These are phyloP conservation scores for Helicoverpa zea DNA, from an alignment of 1,140 invertebrate species.

Conservation along the genomic window DNA sequence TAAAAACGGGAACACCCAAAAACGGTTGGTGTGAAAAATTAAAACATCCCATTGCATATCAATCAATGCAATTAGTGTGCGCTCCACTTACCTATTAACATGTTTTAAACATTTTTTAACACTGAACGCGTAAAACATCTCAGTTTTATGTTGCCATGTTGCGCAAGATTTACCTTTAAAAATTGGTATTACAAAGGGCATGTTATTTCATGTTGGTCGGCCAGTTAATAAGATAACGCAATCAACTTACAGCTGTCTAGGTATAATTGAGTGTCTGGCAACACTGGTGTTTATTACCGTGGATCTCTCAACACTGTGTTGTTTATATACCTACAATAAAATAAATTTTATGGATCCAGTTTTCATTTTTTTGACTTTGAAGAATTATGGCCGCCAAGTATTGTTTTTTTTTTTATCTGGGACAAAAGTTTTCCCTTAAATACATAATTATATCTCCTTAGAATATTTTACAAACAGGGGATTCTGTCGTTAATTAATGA, in stretches of 20 bases:
- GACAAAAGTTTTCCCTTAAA: no score
- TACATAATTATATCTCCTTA: no score
- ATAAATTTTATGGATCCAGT: no score
- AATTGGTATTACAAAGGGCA: conserved; percentile 69
- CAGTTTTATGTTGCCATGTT: conserved; percentile 62
- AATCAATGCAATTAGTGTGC: conserved; percentile 70
- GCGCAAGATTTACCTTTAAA: conserved; percentile 66
- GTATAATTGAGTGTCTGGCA: conserved; percentile 43
- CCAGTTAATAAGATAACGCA: conserved; percentile 47
- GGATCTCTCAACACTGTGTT: conserved; percentile 5
- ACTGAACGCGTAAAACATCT: conserved; percentile 65
- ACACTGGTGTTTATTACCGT: conserved; percentile 26
- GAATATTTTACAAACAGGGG: no score
- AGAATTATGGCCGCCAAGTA: no score
- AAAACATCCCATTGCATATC: conserved; percentile 61
- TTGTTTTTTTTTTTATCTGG: no score
- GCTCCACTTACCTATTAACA: conserved; percentile 73
- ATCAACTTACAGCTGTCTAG: conserved; percentile 40
- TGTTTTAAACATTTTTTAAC: conserved; percentile 57
- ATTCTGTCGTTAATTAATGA: not conserved
- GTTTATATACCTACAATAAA: not conserved
- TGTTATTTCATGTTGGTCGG: conserved; percentile 49
- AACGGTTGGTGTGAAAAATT: conserved; percentile 53
- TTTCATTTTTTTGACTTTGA: no score
- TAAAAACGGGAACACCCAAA: conserved; percentile 46